Evolutionary conservation across 53 echinoderm and acorn worm genomes (phyloP).

Genomic region (Patiria pectinifera): DNA sequence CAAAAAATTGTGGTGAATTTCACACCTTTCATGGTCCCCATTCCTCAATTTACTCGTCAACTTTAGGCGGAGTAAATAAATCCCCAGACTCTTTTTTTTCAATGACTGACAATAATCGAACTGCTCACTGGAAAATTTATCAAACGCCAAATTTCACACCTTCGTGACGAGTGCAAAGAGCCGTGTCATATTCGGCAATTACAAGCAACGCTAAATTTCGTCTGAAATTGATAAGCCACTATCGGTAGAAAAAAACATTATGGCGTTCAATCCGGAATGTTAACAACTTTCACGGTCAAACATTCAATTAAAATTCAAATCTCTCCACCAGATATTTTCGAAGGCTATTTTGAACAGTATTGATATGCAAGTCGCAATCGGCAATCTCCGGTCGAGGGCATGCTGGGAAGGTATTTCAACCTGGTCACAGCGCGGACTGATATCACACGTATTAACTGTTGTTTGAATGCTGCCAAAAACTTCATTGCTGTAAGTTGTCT

Average conservation of each 20-base stretch:
- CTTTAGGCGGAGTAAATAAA: slow-evolving; percentile 16
- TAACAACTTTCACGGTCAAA: too few species aligned
- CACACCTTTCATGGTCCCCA: slow-evolving; percentile 36
- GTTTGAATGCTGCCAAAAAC: too few species aligned
- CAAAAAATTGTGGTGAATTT: not conserved
- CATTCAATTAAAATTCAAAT: too few species aligned
- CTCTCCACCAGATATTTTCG: too few species aligned
- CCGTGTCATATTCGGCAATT: not conserved
- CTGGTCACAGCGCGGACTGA: not conserved
- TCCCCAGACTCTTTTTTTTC: slow-evolving; percentile 1
- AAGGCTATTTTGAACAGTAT: not conserved
- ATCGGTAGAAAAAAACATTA: too few species aligned
- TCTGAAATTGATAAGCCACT: too few species aligned
- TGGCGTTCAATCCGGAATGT: too few species aligned
- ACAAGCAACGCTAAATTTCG: not conserved
- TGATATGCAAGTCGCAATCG: not conserved
- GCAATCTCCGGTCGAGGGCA: not conserved
- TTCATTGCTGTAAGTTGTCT: too few species aligned
- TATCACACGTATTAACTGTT: too few species aligned
- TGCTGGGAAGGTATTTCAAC: not conserved
- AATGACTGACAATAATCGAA: not conserved
- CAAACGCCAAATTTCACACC: not conserved
- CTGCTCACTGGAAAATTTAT: not conserved
- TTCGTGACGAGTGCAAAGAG: not conserved
- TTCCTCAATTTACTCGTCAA: not conserved